Evolutionary conservation across 2,113 vertebrate species (phyloP), one percentile per base, ranked within the genome.

Genomic region (Upupa epops): DNA sequence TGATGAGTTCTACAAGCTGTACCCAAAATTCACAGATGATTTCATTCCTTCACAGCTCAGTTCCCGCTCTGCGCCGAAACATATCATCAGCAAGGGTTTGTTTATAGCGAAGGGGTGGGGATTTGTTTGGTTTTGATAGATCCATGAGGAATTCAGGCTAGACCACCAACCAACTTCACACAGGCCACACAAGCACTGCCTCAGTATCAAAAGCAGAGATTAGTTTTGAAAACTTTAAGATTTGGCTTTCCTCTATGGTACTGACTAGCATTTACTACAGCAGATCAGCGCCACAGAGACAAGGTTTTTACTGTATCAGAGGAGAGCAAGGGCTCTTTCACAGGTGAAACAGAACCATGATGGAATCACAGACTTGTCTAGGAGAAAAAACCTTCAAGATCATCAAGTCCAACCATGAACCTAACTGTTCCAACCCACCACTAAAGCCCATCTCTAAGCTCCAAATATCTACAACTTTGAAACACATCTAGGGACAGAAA

Each of bases 101-200:
- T 95, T 96, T 93, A 90, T 84, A 90, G 74, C 0, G 7, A 68
- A 45, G 31, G 5, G 20, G 40, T 42, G 40, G 0, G 2, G 42
- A 29, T 11, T 60, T 58, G 59, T 81, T 89, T 79, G 71, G 0
- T 93, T 96, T 95, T 87, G 31, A 93, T 83, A 36, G 74, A 83
- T 86, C 76, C 73, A 48, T 31, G n/a, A 89, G 86, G 78, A 94
- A 83, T 71, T 29, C 58, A 25, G 94, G 56, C 74, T 78, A 78
- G 90, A 95, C 88, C 81, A 92, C 89, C 83, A 74, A 64, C 52
- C 21, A 48, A 89, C 91, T 95, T 73, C 80, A 80, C 37, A 75
- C 2, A 77, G 89, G 77, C 93, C 91, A 91, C 92, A 86, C 96
- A 94, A 95, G 86, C 58, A 71, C n/a, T 86, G 80, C 65, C 29